Evolutionary conservation across 37 sponge, comb jelly and placozoan genomes (phyloP), one percentile per base, ranked within the genome.

Genomic region (Axinella damicornis): DNA sequence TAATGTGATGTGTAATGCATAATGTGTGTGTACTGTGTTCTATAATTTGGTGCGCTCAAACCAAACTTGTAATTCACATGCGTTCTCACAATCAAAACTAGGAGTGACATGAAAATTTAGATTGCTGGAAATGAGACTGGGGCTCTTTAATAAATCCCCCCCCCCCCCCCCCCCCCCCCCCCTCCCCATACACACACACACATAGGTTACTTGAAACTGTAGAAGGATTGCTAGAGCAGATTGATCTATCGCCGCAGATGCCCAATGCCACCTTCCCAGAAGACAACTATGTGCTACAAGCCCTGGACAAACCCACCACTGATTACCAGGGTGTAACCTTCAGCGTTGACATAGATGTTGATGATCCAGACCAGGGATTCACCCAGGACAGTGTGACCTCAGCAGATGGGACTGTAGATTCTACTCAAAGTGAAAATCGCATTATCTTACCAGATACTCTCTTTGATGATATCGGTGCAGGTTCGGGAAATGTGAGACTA

Each of bases 241-340:
- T 67, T 2, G 28, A 22, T 17, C 5, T 46, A 62, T 39, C 46
- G 38, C 36, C 38, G 1, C 63, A 30, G 11, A 19, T 20, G 22
- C 14, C 30, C 2, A 36, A 14, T 37, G 60, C 15, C 17, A 61
- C 22, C 36, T 37, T 61, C 32, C 20, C 78, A 30, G 39, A 38
- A 24, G 39, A 38, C 28, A 77, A 34, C 24, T 59, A 61, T 32
- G 39, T 30, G 13, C 14, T 77, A 19, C 18, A 19, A 37, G 64
- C 61, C 38, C 27, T 61, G 65, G 28, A 38, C 27, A 39, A 2
- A 31, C 39, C 57, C 40, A 27, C 65, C 22, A 21, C 31, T 18
- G 27, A 33, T 16, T 62, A 61, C 64, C 9, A 60, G 13, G 78
- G 78, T 18, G 32, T 59, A 19, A 77, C 64, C 24, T 77, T 62